Base-by-base conservation (phyloP, 2,797 vertebrate genomes). In the Garrulus glandarius region DNA sequence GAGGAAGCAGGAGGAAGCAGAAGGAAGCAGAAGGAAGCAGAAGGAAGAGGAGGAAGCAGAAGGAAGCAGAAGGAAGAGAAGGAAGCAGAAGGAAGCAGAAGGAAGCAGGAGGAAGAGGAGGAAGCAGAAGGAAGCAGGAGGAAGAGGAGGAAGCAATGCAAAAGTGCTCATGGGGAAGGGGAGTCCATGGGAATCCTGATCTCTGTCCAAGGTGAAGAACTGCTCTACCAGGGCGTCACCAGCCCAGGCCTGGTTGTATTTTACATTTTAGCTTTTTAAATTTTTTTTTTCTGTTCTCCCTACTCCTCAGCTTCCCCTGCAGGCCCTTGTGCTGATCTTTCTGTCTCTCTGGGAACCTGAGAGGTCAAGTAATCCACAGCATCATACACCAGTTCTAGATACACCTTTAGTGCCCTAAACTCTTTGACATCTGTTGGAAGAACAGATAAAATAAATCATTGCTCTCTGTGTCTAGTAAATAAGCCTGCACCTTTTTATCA, bases 141-240 rank as follows among this genome's bases (percentile, higher is more conserved):
- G 24, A 14, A 29, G 49, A 1, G 34, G 5, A 43, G 10, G 11
- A 11, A 34, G 26, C 52, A 27, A 11, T 11, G 16, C n/a, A 64
- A 12, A 43, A 55, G 3, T 5, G 1, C 9, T 24, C 1, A 0
- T 18, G 39, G 6, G 10, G 14, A 68, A 75, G 7, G 9, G 1
- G 7, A 16, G 1, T 4, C 52, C 52, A 3, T 0, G 1, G 5
- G 9, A 37, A 50, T 18, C 6, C 34, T 23, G 36, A 7, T 41
- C 22, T 52, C 47, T 49, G 1, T 13, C 49, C 34, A 3, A 61
- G 15, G 20, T 16, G 9, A 50, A 49, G 47, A 74, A 4, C 27
- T 63, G 44, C 37, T 36, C 34, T 46, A 37, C 49, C 24, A 32
- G 8, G 29, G 6, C 23, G 32, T 17, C 53, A 37, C 29, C n/a